phyloP scores from a whole-genome alignment of 2,888 invertebrate genomes.

The Schizaphis graminum region DNA sequence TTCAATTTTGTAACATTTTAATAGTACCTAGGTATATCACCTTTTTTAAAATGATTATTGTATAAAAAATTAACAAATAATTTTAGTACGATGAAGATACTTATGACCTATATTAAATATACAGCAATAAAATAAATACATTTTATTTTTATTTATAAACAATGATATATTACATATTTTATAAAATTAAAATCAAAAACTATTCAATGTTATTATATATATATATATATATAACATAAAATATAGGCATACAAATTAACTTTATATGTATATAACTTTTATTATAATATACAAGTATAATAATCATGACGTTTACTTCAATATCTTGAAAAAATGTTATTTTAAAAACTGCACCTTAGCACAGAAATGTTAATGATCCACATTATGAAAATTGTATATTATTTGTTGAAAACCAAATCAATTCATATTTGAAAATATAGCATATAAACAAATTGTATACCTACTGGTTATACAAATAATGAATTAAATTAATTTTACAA shows the following conservation, averaged over 20 bases:
- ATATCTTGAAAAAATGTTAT: neutral
- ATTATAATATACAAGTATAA: neutral
- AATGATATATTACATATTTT: slow-evolving; percentile 32
- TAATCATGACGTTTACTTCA: neutral
- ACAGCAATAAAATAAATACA: neutral
- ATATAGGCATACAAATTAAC: neutral
- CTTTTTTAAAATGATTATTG: neutral
- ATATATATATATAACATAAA: neutral
- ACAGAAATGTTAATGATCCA: neutral
- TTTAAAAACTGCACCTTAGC: neutral
- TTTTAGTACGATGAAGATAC: neutral
- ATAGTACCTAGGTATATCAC: neutral
- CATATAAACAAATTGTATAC: neutral
- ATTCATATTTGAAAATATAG: neutral
- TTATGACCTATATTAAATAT: neutral
- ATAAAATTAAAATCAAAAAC: slow-evolving; percentile 27
- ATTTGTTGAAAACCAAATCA: neutral
- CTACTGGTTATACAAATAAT: neutral
- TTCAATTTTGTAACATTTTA: neutral
- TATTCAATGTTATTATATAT: neutral
- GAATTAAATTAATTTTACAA: neutral
- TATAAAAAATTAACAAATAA: neutral
- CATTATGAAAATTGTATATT: neutral
- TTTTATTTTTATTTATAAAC: slow-evolving; percentile 5
- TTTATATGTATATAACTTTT: neutral